Conservation (phyloP, 2,888 invertebrate genomes). For the Leucoptera coffeella region DNA sequence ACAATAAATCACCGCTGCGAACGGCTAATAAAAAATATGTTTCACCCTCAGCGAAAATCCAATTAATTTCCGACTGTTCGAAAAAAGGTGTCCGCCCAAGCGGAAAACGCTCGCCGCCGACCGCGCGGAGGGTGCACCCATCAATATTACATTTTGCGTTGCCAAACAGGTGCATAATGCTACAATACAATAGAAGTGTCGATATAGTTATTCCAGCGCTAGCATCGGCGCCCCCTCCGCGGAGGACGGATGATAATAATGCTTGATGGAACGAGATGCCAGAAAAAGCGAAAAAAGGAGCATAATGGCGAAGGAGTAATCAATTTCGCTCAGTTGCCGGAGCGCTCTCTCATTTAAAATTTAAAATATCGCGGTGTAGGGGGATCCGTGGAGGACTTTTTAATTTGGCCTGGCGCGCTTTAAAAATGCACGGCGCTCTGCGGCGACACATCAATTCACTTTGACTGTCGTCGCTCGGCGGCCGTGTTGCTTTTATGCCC, state of each 20-base stretch:
- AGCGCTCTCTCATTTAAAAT: slow-evolving; percentile 45
- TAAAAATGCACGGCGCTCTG: slow-evolving; percentile 45
- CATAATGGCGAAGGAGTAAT: slow-evolving; percentile 52
- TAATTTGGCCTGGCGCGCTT: slow-evolving; percentile 42
- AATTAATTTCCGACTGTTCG: slow-evolving; percentile 51
- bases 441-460: slow-evolving; percentile 48
- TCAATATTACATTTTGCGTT: too few species aligned
- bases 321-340: slow-evolving; percentile 48
- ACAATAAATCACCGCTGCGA: slow-evolving; percentile 49
- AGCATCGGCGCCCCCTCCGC: slow-evolving; percentile 10
- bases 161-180: too few species aligned
- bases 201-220: too few species aligned
- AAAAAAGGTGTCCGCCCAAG: slow-evolving; percentile 41
- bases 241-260: slow-evolving; percentile 41
- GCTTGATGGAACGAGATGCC: slow-evolving; percentile 40
- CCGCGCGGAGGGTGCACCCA: too few species aligned
- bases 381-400: slow-evolving; percentile 42
- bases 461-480: slow-evolving; percentile 25
- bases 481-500: too few species aligned
- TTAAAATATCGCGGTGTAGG: slow-evolving; percentile 42
- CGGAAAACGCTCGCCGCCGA: slow-evolving; percentile 28
- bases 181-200: too few species aligned
- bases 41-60: slow-evolving; percentile 52
- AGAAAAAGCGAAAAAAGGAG: slow-evolving; percentile 44
- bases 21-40: slow-evolving; percentile 52